Conservation (phyloP, 2,113 vertebrate species). For the Syngnathus scovelli region DNA sequence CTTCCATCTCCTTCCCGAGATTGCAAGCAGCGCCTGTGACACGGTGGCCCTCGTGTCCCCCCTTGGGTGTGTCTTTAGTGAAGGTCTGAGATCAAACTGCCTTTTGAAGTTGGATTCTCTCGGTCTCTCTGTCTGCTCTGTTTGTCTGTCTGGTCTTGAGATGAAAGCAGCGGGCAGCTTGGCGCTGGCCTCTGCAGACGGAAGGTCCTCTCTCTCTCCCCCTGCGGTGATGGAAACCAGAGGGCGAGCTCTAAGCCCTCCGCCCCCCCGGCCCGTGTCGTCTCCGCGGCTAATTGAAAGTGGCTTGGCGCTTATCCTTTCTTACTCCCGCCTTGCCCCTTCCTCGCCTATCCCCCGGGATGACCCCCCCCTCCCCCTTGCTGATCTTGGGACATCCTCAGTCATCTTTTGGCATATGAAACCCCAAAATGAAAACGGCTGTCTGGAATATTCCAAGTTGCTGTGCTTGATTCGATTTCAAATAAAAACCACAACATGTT, state of each 20-base stretch:
- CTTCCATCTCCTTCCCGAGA: neutral
- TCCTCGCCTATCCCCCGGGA: conserved; percentile 19
- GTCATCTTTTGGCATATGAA: conserved; percentile 63
- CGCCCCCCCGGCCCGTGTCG: conserved; percentile 22
- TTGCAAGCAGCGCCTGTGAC: conserved; percentile 16
- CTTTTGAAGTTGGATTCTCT: conserved; percentile 63
- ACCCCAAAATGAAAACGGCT: neutral
- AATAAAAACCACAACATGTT: conserved; percentile 28
- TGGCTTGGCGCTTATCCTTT: conserved; percentile 44
- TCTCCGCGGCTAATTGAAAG: conserved; percentile 64
- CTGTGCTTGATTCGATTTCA: conserved; percentile 22
- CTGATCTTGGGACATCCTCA: conserved; percentile 69
- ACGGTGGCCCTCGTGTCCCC: conserved; percentile 47
- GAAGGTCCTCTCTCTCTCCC: conserved; percentile 21
- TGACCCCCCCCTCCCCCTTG: conserved; percentile 31
- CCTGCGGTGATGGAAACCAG: conserved; percentile 62
- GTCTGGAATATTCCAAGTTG: conserved; percentile 59
- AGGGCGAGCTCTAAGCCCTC: conserved; percentile 46
- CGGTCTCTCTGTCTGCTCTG: conserved; percentile 39
- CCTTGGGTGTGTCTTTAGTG: conserved; percentile 49
- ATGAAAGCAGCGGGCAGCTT: conserved; percentile 63
- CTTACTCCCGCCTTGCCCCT: conserved; percentile 10
- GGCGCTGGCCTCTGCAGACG: conserved; percentile 56
- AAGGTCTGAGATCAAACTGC: conserved; percentile 62
- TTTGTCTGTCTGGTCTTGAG: conserved; percentile 56